A percentile compares a stretch with the other conserved stretches of the same genome.
These are phyloP conservation scores for Asbolus verrucosus DNA, from an alignment of 1,140 invertebrate genomes.

Conservation along the genomic window DNA sequence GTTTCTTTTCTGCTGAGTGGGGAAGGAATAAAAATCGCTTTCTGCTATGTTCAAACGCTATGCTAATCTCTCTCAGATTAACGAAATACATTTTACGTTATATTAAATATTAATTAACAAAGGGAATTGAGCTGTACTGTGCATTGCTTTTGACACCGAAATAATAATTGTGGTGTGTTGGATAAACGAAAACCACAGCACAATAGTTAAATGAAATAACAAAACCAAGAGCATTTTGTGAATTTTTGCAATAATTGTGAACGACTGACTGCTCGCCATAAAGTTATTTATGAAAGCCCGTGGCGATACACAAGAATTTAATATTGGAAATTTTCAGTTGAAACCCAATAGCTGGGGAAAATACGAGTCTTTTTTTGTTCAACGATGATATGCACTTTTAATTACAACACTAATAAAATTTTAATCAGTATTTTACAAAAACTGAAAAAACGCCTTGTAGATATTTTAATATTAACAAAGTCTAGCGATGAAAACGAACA, in stretches of 20 bases:
- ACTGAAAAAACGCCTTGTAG: no score
- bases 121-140: not conserved
- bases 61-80: not conserved
- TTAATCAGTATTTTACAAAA: no score
- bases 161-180: not conserved
- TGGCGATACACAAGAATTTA: conserved; percentile 9
- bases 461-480: no score
- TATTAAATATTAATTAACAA: conserved; percentile 27
- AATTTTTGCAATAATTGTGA: conserved; percentile 14
- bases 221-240: no score
- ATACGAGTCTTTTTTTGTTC: not conserved
- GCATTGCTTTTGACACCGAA: conserved; percentile 17
- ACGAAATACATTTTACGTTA: not conserved
- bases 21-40: no score
- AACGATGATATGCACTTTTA: not conserved
- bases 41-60: no score
- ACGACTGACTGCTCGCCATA: not conserved
- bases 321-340: conserved; percentile 9
- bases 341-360: not conserved
- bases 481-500: no score
- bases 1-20: no score
- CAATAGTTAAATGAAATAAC: no score
- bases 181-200: not conserved
- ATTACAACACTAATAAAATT: no score
- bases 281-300: not conserved